A percentile compares a stretch with the other conserved stretches of the same genome.
Conservation (phyloP, 2,888 invertebrate species). For the Spicauda simplicius region DNA sequence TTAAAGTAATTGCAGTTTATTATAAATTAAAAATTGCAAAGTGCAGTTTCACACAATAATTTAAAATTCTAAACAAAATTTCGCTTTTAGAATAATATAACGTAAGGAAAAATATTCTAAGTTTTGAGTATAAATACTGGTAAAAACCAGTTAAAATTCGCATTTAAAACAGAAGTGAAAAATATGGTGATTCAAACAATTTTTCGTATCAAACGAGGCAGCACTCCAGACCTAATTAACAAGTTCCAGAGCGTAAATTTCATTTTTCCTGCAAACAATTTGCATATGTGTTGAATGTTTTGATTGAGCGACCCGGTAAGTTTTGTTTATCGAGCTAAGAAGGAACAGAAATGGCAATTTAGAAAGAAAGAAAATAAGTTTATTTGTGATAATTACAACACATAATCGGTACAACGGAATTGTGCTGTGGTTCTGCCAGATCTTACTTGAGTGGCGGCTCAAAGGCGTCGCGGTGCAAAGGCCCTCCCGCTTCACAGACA, state of each 20-base stretch:
- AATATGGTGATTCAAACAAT: conserved; percentile 34
- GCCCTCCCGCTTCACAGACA: no score
- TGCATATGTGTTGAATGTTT: conserved; percentile 36
- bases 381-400: no score
- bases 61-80: no score
- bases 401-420: no score
- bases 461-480: no score
- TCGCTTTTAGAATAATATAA: no score
- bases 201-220: conserved; percentile 27
- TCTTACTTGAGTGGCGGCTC: no score
- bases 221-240: conserved; percentile 28
- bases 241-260: conserved; percentile 29
- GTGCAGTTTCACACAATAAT: no score
- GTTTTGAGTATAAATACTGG: neutral
- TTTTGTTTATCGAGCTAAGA: conserved; percentile 20
- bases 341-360: conserved; percentile 5
- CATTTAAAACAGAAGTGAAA: conserved; percentile 11
- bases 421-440: no score
- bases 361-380: no score
- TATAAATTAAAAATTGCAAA: no score
- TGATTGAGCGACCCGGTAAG: conserved; percentile 28
- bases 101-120: neutral
- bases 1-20: no score
- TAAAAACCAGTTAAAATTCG: conserved; percentile 10
- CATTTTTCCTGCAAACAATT: conserved; percentile 30